Percentiles rank a stretch among this genome's conserved stretches.
These are phyloP conservation scores for Plutella xylostella DNA, from an alignment of 2,888 invertebrate species.

Conservation along the genomic window DNA sequence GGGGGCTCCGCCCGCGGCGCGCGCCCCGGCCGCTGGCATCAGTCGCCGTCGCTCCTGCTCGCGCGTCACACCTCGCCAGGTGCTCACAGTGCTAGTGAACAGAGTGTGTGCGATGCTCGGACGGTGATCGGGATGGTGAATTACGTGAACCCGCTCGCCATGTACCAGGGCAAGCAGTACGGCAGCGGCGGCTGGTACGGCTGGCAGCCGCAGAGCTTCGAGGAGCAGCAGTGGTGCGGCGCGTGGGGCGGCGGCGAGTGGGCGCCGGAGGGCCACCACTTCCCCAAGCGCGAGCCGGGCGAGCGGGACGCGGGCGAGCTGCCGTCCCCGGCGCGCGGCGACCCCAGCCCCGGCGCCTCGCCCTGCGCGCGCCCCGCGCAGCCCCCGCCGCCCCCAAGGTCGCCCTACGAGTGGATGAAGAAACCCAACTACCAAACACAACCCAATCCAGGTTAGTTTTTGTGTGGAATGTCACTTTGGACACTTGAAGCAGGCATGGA, in stretches of 20 bases:
- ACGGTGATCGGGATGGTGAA: constrained; percentile 75
- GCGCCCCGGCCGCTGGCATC: constrained; percentile 27
- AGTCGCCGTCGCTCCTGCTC: constrained; percentile 45
- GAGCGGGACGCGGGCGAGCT: constrained; percentile 54
- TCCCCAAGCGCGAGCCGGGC: constrained; percentile 53
- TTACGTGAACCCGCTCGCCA: constrained; percentile 76
- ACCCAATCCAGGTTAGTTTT: constrained; percentile 82
- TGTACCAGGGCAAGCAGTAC: constrained; percentile 75
- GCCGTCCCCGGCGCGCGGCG: constrained; percentile 61
- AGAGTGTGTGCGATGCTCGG: constrained; percentile 62
- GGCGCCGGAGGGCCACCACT: constrained; percentile 61
- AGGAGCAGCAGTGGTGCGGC: constrained; percentile 70
- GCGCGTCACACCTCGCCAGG: constrained; percentile 26
- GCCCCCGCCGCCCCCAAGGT: constrained; percentile 79
- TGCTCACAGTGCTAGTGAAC: constrained; percentile 37
- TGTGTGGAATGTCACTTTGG: no score
- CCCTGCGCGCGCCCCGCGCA: constrained; percentile 60
- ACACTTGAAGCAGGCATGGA: no score
- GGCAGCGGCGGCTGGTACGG: constrained; percentile 59
- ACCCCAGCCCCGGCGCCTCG: constrained; percentile 68
- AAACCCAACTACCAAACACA: constrained; percentile 87
- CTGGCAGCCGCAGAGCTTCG: constrained; percentile 64
- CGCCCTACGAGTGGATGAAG: constrained; percentile 94
- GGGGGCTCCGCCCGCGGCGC: constrained; percentile 28
- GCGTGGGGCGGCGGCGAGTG: constrained; percentile 59